Evolutionary conservation across 2,113 vertebrate species (phyloP).

Genomic region (Calidris pygmaea): DNA sequence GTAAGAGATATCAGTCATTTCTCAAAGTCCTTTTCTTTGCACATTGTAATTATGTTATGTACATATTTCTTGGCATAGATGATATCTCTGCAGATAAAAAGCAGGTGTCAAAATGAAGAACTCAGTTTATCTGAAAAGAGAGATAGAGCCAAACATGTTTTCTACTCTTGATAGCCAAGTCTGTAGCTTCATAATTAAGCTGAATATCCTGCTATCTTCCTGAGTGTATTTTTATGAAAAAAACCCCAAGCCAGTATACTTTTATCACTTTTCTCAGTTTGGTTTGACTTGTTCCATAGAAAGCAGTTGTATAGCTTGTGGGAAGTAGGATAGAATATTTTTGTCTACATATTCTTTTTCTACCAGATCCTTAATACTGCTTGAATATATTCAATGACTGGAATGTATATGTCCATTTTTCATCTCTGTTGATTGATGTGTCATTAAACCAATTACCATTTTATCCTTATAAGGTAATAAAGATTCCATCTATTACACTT

Average conservation of each 20-base stretch:
- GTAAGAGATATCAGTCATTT: background rate
- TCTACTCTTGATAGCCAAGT: background rate
- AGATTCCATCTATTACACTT: background rate
- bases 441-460: background rate
- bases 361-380: background rate
- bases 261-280: background rate
- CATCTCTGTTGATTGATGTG: background rate
- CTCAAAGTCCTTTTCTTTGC: background rate
- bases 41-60: background rate
- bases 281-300: background rate
- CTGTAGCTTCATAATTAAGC: background rate
- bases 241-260: background rate
- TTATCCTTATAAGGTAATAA: background rate
- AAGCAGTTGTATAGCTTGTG: background rate
- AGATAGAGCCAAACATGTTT: background rate
- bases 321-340: background rate
- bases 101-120: background rate
- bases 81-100: background rate
- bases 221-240: background rate
- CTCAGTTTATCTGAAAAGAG: background rate
- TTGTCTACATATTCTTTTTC: background rate
- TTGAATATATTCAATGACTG: background rate
- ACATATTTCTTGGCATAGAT: background rate
- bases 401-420: background rate
- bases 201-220: background rate